These are phyloP conservation scores for Chrysolina oricalcia DNA, from an alignment of 2,888 invertebrate genomes.

Conservation along the genomic window DNA sequence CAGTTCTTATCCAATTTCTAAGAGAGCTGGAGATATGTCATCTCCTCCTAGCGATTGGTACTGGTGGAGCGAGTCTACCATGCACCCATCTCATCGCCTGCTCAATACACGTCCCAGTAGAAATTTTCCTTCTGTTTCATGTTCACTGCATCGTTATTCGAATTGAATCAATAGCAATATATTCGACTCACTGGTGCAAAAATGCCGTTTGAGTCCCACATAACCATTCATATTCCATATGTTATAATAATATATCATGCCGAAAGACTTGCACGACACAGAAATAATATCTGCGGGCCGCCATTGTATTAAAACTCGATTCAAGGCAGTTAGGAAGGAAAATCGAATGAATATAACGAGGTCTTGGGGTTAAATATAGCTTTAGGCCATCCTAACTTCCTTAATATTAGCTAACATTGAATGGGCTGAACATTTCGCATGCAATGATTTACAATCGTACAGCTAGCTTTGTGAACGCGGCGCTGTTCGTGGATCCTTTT, in stretches of 20 bases:
- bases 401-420: constrained; percentile 59
- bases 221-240: not conserved
- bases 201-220: not conserved
- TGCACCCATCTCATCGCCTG: no score
- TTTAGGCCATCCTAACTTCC: constrained; percentile 49
- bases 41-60: no score
- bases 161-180: no score
- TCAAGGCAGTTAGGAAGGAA: constrained; percentile 33
- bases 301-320: constrained; percentile 37
- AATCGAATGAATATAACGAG: constrained; percentile 49
- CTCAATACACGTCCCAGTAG: no score
- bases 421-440: constrained; percentile 59
- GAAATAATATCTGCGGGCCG: constrained; percentile 34
- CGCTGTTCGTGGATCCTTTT: constrained; percentile 28
- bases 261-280: not conserved
- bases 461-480: constrained; percentile 40
- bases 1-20: no score
- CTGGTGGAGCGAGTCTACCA: no score
- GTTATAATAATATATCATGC: not conserved
- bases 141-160: no score
- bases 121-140: no score
- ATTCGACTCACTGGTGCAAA: not conserved
- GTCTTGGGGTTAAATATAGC: constrained; percentile 50
- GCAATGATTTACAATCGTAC: constrained; percentile 58
- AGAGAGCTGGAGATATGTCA: no score